Base-by-base conservation (phyloP, 1,140 invertebrate species). In the Helicoverpa armigera region DNA sequence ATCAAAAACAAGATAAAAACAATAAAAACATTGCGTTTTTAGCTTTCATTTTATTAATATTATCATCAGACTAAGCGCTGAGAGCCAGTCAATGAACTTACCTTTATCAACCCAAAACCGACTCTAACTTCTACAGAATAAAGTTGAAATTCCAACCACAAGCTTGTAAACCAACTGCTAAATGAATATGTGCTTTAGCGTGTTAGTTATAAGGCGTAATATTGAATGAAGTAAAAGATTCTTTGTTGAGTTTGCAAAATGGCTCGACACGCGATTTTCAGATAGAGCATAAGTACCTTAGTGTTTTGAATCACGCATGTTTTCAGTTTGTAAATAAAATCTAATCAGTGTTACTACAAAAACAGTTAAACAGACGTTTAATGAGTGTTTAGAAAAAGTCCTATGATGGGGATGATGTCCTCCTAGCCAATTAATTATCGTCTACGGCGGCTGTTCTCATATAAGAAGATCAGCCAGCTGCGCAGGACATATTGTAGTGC, bases 231-330 rank as follows among this genome's bases (percentile, higher is more conserved):
- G 23, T 3, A 5, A 3, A 13, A 29, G 29, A 29, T 61, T 10
- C 58, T 61, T 61, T 61, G 58, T 61, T 12, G 7, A 31, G 58
- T 18, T 61, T 61, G 58, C 23, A 16, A 61, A 61, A 61, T 61
- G 58, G 12, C 5, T 31, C 5, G 23, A 14, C 58, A 61, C 58
- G 58, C 58, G 58, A 61, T 61, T 61, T 61, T 13, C 12, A 14
- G 23, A 61, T 61, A 61, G 1, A 29, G 12, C 7, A 3, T 29
- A 43, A 43, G 35, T 43, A 43, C 35, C 5, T 61, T 31, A 61
- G 58, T 31, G 11, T 1, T 1, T 61, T 11, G 12, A 31, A 13
- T 61, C 18, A 31, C 23, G 23, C 58, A 29, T 29, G 3, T 13
- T 23, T 61, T 61, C 18, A 29, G 58, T 61, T 61, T 61, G 13